phyloP scores from a whole-genome alignment of 2,113 vertebrate species.

The Rhadina sibilatrix region DNA sequence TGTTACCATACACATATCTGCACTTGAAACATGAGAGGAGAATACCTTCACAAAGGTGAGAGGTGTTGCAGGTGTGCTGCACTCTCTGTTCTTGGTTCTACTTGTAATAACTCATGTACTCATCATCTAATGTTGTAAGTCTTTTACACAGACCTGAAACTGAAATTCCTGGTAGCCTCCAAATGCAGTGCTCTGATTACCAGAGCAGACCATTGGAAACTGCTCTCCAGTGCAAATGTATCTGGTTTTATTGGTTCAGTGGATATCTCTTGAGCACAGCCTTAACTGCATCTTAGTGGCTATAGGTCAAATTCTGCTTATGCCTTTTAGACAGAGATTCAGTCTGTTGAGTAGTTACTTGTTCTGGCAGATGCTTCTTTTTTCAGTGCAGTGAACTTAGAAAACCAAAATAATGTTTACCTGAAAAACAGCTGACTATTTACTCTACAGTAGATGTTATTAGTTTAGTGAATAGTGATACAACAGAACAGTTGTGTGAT shows the following conservation, averaged over 20 bases:
- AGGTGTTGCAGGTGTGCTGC: background rate
- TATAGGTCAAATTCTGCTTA: background rate
- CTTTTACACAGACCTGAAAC: background rate
- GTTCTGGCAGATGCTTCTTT: background rate
- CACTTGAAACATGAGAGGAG: background rate
- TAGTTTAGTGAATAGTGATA: background rate
- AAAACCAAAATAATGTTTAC: background rate
- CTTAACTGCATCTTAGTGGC: background rate
- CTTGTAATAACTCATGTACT: background rate
- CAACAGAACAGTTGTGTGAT: background rate
- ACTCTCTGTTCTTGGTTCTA: background rate
- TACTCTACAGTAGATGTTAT: background rate
- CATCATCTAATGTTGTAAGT: fast-evolving
- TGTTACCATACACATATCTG: background rate
- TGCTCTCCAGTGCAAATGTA: background rate
- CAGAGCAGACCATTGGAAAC: background rate
- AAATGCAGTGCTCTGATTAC: background rate
- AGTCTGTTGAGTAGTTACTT: background rate
- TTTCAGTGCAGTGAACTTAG: background rate
- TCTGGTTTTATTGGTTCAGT: background rate
- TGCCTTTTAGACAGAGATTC: background rate
- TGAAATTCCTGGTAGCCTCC: background rate
- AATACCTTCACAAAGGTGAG: background rate
- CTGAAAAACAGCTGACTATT: background rate
- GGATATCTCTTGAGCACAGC: background rate